Conservation (phyloP, 2,113 vertebrate species). For the Psilopogon haemacephalus region DNA sequence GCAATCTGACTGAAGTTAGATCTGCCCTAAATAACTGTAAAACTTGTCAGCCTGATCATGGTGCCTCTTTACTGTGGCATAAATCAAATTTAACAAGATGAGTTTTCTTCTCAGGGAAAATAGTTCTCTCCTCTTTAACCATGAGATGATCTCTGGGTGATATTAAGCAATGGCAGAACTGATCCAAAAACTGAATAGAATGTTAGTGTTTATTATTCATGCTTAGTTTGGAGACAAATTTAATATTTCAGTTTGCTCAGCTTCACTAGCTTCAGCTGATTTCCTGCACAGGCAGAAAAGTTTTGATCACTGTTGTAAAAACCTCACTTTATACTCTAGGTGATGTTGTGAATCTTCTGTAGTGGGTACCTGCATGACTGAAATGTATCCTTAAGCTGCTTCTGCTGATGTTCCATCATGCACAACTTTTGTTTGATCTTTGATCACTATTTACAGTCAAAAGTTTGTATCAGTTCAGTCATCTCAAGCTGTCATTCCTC, state of each 20-base stretch:
- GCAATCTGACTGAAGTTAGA: neutral
- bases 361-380: neutral
- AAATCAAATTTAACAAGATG: slow-evolving; percentile 14
- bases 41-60: neutral
- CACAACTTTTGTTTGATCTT: fast-evolving
- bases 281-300: neutral
- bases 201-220: neutral
- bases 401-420: neutral
- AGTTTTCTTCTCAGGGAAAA: slow-evolving; percentile 12
- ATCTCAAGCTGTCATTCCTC: neutral
- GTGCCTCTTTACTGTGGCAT: neutral
- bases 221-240: neutral
- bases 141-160: neutral
- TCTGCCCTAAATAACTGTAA: neutral
- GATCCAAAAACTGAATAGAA: slow-evolving; percentile 19
- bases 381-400: neutral
- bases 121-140: neutral
- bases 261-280: neutral
- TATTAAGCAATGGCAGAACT: neutral
- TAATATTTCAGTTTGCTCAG: neutral
- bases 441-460: neutral
- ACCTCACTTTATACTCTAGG: neutral
- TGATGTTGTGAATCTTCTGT: neutral
- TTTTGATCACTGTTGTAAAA: neutral
- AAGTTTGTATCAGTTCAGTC: neutral